Evolutionary conservation across 2,888 invertebrate genomes (phyloP).

Genomic region (Polydrusus tereticollis): DNA sequence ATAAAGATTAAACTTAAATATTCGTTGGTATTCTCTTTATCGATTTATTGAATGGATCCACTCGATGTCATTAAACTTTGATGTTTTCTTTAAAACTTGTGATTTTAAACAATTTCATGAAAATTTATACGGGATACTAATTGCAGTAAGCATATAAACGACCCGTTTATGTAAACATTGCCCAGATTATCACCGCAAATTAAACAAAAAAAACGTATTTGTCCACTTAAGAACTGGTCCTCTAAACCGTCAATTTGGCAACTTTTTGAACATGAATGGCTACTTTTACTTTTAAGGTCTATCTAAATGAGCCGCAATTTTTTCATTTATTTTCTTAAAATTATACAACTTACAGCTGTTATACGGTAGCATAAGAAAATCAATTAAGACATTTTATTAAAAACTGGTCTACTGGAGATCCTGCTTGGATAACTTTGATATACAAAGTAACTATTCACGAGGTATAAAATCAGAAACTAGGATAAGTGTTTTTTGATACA

Average conservation of each 20-base stretch:
- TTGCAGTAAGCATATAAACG: slow-evolving; percentile 11
- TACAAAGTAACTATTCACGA: neutral
- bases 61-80: neutral
- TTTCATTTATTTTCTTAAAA: slow-evolving; percentile 14
- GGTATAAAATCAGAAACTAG: neutral
- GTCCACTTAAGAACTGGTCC: slow-evolving; percentile 20
- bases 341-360: slow-evolving; percentile 26
- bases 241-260: slow-evolving; percentile 13
- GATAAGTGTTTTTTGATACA: neutral
- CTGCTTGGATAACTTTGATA: neutral
- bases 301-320: slow-evolving; percentile 7
- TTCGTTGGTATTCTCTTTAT: no score
- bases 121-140: neutral
- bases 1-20: no score
- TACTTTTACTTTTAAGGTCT: slow-evolving; percentile 27
- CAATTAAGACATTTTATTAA: slow-evolving; percentile 11
- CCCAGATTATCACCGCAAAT: slow-evolving; percentile 1
- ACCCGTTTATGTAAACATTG: slow-evolving; percentile 17
- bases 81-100: neutral
- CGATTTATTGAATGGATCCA: neutral
- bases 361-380: slow-evolving; percentile 19
- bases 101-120: neutral
- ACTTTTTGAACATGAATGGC: slow-evolving; percentile 16
- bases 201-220: slow-evolving; percentile 3
- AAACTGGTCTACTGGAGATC: neutral